Percentiles rank a stretch among this genome's conserved stretches.
Conservation (phyloP, 2,888 invertebrate species). For the Lamproptera curius region DNA sequence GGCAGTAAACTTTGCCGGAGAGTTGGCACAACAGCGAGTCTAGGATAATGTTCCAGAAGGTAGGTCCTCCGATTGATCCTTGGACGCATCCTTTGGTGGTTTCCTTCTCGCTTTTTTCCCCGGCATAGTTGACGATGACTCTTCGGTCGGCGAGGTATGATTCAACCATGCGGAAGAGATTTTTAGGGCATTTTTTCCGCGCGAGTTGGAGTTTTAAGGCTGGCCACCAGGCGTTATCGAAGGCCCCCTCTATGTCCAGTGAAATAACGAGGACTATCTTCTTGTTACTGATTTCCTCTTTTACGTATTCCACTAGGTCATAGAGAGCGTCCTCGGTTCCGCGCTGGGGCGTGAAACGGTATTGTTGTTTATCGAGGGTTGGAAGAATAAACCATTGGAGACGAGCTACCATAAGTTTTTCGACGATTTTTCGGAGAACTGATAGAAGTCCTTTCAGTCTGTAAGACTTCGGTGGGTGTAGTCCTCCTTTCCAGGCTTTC, state of each 20-base stretch:
- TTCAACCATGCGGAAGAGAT: background rate
- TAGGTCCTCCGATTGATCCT: background rate
- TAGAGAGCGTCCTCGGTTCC: background rate
- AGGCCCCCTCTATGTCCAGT: background rate
- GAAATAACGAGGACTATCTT: background rate
- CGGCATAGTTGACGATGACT: background rate
- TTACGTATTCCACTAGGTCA: background rate
- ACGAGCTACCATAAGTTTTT: slow-evolving; percentile 18
- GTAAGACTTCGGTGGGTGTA: slow-evolving; percentile 15
- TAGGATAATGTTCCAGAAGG: slow-evolving; percentile 1
- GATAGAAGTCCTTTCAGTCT: slow-evolving; percentile 28
- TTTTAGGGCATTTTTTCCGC: background rate
- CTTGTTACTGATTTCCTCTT: background rate
- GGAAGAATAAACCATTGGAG: slow-evolving; percentile 12
- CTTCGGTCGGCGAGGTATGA: background rate
- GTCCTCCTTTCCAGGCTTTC: background rate
- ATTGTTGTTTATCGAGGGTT: background rate
- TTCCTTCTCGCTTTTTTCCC: background rate
- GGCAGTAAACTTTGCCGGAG: background rate
- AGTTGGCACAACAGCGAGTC: background rate
- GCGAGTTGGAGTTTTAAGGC: background rate
- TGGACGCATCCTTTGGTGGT: background rate
- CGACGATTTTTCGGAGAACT: slow-evolving; percentile 23
- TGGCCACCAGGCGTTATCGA: background rate
- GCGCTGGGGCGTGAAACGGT: background rate